These are phyloP conservation scores for Sinonovacula constricta DNA, from an alignment of 1,140 invertebrate species.

Conservation along the genomic window DNA sequence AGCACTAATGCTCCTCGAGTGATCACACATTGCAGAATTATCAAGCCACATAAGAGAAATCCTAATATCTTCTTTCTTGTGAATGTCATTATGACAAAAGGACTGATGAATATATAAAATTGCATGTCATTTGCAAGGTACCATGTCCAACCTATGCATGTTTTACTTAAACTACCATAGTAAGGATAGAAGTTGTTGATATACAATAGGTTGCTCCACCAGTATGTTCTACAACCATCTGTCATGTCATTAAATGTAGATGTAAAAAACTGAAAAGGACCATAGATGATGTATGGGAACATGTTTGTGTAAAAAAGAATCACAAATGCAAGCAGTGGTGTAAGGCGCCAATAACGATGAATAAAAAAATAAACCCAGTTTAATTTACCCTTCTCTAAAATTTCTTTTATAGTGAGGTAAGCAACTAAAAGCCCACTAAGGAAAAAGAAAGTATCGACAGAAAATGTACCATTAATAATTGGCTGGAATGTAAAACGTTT, in stretches of 20 bases:
- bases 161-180: conserved; percentile 75
- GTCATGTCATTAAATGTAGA: too few relatives aligned
- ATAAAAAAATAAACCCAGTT: conserved; percentile 71
- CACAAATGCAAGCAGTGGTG: conserved; percentile 89
- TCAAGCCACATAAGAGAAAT: conserved; percentile 5
- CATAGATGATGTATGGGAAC: conserved; percentile 83
- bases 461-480: conserved; percentile 66
- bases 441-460: conserved; percentile 70
- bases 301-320: conserved; percentile 87
- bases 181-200: conserved; percentile 86
- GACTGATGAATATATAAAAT: conserved; percentile 45
- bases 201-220: conserved; percentile 91
- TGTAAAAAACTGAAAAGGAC: conserved; percentile 73
- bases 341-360: conserved; percentile 80
- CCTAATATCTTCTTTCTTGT: neutral
- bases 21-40: conserved; percentile 24
- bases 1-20: conserved; percentile 1
- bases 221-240: conserved; percentile 82
- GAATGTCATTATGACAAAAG: conserved; percentile 13
- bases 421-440: conserved; percentile 81
- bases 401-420: conserved; percentile 81
- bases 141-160: conserved; percentile 39
- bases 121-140: conserved; percentile 53
- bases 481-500: conserved; percentile 60
- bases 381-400: conserved; percentile 74